phyloP scores from a whole-genome alignment of 2,113 vertebrate species.

The Saccopteryx bilineata region DNA sequence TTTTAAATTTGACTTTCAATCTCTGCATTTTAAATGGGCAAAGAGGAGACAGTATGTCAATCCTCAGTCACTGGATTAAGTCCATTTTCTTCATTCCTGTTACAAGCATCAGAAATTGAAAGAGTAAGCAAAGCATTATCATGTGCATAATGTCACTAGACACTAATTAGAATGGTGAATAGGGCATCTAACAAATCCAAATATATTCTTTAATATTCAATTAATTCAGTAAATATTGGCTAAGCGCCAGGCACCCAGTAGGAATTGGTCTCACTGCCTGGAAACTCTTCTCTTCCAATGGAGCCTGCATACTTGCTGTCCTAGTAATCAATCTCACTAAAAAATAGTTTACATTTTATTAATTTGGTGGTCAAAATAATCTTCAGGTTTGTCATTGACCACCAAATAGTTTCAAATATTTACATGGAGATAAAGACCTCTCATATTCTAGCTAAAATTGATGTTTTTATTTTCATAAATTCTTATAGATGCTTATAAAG shows the following conservation, averaged over 20 bases:
- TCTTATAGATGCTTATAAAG: neutral
- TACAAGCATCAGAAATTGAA: conserved; percentile 35
- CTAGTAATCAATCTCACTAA: conserved; percentile 21
- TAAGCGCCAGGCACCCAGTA: conserved; percentile 64
- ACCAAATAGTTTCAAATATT: neutral
- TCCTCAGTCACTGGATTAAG: conserved; percentile 51
- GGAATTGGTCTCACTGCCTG: conserved; percentile 28
- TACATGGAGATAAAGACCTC: neutral
- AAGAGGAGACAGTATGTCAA: conserved; percentile 43
- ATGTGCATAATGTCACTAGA: conserved; percentile 64
- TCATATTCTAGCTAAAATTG: neutral
- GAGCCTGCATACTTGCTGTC: neutral
- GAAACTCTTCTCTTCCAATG: neutral
- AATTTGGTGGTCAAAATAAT: conserved; percentile 10
- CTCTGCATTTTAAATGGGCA: conserved; percentile 67
- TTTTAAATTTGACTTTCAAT: conserved; percentile 76
- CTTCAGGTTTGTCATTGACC: neutral
- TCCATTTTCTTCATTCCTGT: conserved; percentile 48
- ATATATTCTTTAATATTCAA: conserved; percentile 78
- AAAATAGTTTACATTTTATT: neutral
- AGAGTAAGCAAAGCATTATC: conserved; percentile 67
- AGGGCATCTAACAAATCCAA: conserved; percentile 77
- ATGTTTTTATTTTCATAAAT: neutral
- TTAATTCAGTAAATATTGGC: conserved; percentile 79
- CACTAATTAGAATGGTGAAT: conserved; percentile 69